Base-by-base conservation (phyloP, 2,888 invertebrate species). In the Pyralis farinalis region DNA sequence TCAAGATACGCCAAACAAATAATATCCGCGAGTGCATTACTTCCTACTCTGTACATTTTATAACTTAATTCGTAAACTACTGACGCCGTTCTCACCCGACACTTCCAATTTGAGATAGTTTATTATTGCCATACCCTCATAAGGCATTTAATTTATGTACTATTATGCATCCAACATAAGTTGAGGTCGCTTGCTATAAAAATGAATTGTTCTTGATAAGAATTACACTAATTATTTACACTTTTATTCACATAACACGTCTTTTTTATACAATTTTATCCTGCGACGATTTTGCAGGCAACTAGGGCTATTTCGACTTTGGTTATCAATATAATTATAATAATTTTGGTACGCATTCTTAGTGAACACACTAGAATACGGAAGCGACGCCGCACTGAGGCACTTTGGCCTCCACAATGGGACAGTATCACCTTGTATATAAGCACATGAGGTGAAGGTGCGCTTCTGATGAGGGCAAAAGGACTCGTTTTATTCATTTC, bases 291-390 rank as follows among this genome's bases (percentile, higher is more conserved):
- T 43, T 41, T 49, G 49, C 52, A 58, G 16, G 64, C 63, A 66
- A 69, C 71, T 67, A 66, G n/a, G n/a, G 59, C 63, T 62, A 70
- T 65, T 58, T 62, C 54, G 53, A 58, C 69, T 64, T 63, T 63
- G 69, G 70, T 67, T 59, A 62, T 56, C 39, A 54, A 25, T 39
- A 38, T 39, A 37, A 31, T 16, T 16, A 16, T 22, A 11, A 25
- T 40, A 57, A 67, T 63, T 69, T 69, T 68, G 70, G 71, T 69
- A 64, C 55, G 53, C 55, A 58, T 55, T 43, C 34, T 1, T 42
- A 44, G 31, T 7, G 25, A 47, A 49, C 55, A 51, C 53, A 16
- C 20, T 28, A 20, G 12, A 31, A 31, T 16, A 33, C 27, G 39
- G 33, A 33, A 33, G 20, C 38, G 25, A 32, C 20, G 31, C 32